These are phyloP conservation scores for Oophaga pumilio DNA, from an alignment of 2,113 vertebrate genomes.

Conservation along the genomic window DNA sequence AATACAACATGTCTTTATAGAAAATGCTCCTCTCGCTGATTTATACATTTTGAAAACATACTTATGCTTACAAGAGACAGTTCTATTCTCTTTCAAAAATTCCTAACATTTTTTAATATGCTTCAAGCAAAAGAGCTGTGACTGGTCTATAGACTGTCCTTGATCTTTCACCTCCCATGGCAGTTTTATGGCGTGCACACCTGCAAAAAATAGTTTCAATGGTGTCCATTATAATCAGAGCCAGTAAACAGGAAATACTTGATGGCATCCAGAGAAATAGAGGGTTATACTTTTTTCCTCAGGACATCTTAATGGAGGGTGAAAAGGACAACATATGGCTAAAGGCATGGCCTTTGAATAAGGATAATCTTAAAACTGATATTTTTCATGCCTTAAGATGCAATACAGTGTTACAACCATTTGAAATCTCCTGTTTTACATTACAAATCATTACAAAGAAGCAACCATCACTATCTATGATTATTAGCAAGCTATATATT, in stretches of 20 bases:
- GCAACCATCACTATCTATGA: too few species aligned
- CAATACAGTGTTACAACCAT: too few species aligned
- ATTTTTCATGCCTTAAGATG: too few species aligned
- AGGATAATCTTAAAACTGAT: not conserved
- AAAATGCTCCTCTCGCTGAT: too few species aligned
- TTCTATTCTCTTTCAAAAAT: not conserved
- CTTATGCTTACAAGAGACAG: not conserved
- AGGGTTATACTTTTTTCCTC: not conserved
- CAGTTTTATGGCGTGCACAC: constrained; percentile 37
- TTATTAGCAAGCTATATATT: too few species aligned
- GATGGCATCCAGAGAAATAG: not conserved
- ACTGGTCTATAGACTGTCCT: not conserved
- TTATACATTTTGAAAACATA: too few species aligned
- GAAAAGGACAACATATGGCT: not conserved
- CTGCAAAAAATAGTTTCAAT: constrained; percentile 20
- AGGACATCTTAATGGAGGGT: not conserved
- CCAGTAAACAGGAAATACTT: constrained; percentile 11
- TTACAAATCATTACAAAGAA: too few species aligned
- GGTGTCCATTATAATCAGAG: not conserved
- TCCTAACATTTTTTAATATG: constrained; percentile 31
- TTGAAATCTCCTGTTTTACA: too few species aligned
- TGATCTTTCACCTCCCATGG: constrained; percentile 22
- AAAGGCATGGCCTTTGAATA: not conserved
- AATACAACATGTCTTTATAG: too few species aligned
- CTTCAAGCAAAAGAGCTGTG: constrained; percentile 5